Evolutionary conservation across 1,140 invertebrate species (phyloP).

Genomic region (Vollenhovia emeryi): DNA sequence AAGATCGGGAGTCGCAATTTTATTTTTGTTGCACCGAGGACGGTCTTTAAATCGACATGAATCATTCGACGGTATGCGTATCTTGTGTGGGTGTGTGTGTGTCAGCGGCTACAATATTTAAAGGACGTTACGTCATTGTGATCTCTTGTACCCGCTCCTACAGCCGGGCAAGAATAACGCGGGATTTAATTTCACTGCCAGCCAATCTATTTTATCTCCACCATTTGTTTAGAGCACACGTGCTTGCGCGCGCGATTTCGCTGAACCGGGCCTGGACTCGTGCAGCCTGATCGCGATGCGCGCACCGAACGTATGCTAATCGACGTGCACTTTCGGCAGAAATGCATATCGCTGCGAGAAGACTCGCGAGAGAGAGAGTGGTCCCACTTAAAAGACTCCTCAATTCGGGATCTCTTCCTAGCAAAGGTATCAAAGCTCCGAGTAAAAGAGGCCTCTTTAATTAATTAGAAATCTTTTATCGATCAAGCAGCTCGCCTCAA

Average conservation of each 20-base stretch:
- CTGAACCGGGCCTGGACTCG: not conserved
- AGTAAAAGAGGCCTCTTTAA: not conserved
- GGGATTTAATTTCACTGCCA: conserved; percentile 40
- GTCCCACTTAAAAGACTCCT: not conserved
- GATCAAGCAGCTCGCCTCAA: not conserved
- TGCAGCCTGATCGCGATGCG: conserved; percentile 5
- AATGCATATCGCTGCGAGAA: not conserved
- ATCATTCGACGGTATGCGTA: not conserved
- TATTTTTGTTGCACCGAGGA: conserved; percentile 1
- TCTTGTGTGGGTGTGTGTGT: not conserved
- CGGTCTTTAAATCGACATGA: not conserved
- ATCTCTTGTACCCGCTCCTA: conserved; percentile 5
- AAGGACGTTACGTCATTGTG: conserved; percentile 19
- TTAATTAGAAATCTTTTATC: conserved; percentile 12
- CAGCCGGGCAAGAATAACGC: conserved; percentile 30
- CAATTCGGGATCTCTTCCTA: not conserved
- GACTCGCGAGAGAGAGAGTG: not conserved
- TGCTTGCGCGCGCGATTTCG: not conserved
- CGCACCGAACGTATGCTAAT: conserved; percentile 16
- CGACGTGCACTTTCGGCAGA: not conserved
- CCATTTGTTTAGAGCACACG: conserved; percentile 33
- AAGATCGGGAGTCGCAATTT: conserved; percentile 1
- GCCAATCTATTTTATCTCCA: conserved; percentile 46
- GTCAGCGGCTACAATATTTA: not conserved
- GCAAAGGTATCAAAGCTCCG: not conserved